phyloP scores from a whole-genome alignment of 1,140 invertebrate species.

The Drosophila subpulchrella region DNA sequence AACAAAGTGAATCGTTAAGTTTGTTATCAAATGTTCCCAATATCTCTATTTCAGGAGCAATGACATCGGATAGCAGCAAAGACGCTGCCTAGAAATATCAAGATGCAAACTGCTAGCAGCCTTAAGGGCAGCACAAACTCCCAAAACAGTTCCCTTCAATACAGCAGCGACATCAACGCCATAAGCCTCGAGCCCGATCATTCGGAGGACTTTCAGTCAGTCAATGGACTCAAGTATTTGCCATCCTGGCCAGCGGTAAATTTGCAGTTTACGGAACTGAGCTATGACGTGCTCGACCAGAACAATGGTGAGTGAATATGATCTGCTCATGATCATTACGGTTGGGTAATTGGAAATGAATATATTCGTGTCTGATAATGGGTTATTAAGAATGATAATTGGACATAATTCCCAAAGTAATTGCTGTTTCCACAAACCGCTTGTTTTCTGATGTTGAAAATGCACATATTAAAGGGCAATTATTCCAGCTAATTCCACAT shows the following conservation, averaged over 20 bases:
- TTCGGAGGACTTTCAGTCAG: slow-evolving; percentile 49
- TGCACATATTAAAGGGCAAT: slow-evolving; percentile 43
- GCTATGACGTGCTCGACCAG: slow-evolving; percentile 87
- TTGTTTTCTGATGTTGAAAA: slow-evolving; percentile 17
- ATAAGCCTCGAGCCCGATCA: slow-evolving; percentile 65
- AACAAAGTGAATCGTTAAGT: slow-evolving; percentile 2
- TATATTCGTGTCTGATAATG: slow-evolving; percentile 21
- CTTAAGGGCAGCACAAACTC: slow-evolving; percentile 30
- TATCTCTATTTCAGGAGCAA: slow-evolving; percentile 3
- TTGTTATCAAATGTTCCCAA: not conserved
- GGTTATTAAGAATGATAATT: slow-evolving; percentile 34
- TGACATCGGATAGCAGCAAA: not conserved
- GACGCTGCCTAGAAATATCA: slow-evolving; percentile 1
- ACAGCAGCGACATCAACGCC: slow-evolving; percentile 79
- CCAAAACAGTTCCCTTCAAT: slow-evolving; percentile 67
- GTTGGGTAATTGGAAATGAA: not conserved
- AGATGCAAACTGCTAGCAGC: slow-evolving; percentile 37
- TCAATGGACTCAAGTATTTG: slow-evolving; percentile 86
- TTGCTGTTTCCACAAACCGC: slow-evolving; percentile 5
- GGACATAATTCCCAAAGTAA: slow-evolving; percentile 24
- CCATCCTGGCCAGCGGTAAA: slow-evolving; percentile 88
- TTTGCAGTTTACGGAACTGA: slow-evolving; percentile 90
- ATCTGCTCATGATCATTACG: not conserved
- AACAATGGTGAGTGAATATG: slow-evolving; percentile 83
- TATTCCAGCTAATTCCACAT: slow-evolving; percentile 17